A percentile compares a stretch with the other conserved stretches of the same genome.
phyloP scores from a whole-genome alignment of 2,797 vertebrate species.

The Erithacus rubecula region DNA sequence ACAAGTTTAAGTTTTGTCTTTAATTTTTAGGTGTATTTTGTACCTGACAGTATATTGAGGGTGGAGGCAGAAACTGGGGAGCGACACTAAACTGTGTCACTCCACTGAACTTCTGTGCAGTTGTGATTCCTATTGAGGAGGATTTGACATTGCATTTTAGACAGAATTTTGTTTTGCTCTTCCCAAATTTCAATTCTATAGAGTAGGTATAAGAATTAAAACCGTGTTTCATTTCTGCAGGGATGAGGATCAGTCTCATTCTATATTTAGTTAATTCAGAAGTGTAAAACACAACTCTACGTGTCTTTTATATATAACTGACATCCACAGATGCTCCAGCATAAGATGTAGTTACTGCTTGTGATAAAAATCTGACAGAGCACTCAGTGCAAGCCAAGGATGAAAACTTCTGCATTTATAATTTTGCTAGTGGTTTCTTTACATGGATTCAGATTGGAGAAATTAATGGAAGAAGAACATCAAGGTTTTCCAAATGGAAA shows the following conservation, averaged over 20 bases:
- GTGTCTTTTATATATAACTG: neutral
- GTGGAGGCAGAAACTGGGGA: neutral
- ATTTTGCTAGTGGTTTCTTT: neutral
- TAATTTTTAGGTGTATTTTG: neutral
- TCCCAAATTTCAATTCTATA: neutral
- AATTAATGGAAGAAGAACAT: neutral
- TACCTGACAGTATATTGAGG: neutral
- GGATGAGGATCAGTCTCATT: neutral
- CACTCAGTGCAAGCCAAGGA: neutral
- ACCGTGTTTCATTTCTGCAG: neutral
- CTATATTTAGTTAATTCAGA: neutral
- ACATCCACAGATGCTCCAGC: neutral
- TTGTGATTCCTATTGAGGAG: neutral
- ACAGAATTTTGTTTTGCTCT: neutral
- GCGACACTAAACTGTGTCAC: neutral
- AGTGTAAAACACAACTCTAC: neutral
- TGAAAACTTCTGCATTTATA: neutral
- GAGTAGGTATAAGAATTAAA: neutral
- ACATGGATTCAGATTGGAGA: neutral
- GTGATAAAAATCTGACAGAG: neutral
- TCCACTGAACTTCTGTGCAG: neutral
- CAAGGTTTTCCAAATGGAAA: neutral
- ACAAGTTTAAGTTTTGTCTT: neutral
- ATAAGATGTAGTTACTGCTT: neutral
- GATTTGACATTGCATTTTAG: neutral